phyloP scores from a whole-genome alignment of 2,113 vertebrate genomes.

The Hippolais icterina region DNA sequence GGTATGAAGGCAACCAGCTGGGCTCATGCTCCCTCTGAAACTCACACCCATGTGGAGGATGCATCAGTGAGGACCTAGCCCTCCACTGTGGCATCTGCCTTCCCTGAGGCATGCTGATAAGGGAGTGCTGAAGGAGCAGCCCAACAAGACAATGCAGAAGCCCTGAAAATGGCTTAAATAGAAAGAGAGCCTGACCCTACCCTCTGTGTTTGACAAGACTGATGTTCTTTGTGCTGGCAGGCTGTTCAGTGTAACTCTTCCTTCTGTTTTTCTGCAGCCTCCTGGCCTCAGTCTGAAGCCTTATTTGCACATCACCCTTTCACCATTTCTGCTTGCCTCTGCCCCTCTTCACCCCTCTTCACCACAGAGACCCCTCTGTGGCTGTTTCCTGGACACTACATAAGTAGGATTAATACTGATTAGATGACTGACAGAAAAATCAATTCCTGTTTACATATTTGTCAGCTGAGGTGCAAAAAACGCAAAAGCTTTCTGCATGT shows the following conservation, averaged over 20 bases:
- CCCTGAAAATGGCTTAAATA: background rate
- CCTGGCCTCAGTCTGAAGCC: background rate
- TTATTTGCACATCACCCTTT: background rate
- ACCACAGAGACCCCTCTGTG: background rate
- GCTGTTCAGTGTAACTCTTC: fast-evolving
- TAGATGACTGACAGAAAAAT: background rate
- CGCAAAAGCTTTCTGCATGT: background rate
- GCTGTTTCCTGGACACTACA: background rate
- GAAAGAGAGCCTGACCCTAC: background rate
- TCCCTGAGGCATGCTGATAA: background rate
- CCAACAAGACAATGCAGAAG: background rate
- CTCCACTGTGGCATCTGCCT: background rate
- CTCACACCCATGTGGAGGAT: background rate
- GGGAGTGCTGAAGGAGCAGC: background rate
- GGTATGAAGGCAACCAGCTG: background rate
- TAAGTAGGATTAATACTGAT: background rate
- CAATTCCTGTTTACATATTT: background rate
- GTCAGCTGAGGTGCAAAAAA: background rate
- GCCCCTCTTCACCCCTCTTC: background rate
- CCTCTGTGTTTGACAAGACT: background rate
- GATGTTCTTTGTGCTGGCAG: background rate
- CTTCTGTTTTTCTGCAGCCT: background rate
- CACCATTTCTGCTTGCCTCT: background rate
- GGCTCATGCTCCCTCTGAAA: background rate
- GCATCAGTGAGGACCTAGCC: background rate